These are phyloP conservation scores for Poecilia latipinna DNA, from an alignment of 2,113 vertebrate genomes.

Conservation along the genomic window DNA sequence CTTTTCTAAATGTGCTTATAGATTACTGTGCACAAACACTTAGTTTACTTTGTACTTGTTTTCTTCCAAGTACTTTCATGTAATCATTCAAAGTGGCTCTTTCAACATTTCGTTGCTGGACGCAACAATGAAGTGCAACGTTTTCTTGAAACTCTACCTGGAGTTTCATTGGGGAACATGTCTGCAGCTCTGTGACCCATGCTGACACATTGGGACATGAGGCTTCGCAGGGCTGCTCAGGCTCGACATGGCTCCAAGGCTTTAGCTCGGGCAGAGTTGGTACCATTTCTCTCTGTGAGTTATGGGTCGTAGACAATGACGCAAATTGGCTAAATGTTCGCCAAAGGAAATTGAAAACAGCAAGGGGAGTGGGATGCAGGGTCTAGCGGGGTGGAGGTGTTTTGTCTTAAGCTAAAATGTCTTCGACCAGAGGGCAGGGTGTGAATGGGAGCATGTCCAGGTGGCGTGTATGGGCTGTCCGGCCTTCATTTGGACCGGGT, in stretches of 20 bases:
- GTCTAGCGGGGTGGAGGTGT: constrained; percentile 12
- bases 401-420: constrained; percentile 52
- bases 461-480: constrained; percentile 62
- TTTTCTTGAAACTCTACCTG: neutral
- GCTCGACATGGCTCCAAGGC: constrained; percentile 69
- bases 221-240: constrained; percentile 65
- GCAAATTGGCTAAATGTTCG: constrained; percentile 33
- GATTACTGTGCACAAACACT: neutral
- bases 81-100: neutral
- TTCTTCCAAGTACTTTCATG: neutral
- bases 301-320: constrained; percentile 62
- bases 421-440: constrained; percentile 63
- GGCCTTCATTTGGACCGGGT: constrained; percentile 51
- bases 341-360: constrained; percentile 68
- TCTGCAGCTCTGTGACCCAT: constrained; percentile 25
- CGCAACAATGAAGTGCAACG: no score
- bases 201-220: constrained; percentile 49
- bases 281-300: constrained; percentile 71
- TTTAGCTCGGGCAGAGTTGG: constrained; percentile 45
- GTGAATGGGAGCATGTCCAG: constrained; percentile 58
- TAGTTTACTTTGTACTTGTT: neutral
- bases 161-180: neutral
- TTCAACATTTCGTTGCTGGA: neutral
- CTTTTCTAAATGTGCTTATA: no score
- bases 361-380: constrained; percentile 32